Evolutionary conservation across 2,797 vertebrate genomes (phyloP), one percentile per base, ranked within the genome.

Genomic region (Austrolebias charrua): DNA sequence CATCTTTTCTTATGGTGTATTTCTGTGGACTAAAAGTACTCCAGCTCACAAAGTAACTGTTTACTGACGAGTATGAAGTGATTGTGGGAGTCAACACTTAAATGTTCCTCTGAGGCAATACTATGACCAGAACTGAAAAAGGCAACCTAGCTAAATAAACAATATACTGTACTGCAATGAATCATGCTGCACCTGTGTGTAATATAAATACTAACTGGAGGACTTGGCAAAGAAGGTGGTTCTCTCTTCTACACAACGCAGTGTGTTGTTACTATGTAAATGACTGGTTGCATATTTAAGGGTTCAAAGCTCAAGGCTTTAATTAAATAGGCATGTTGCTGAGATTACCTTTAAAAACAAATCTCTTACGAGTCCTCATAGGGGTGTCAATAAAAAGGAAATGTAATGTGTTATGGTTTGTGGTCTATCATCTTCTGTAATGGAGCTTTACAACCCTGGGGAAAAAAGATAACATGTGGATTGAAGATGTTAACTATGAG

Each of bases 41-140:
- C 18, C 15, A 58, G 20, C n/a, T 4, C n/a, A 14, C 28, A 11
- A 49, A 55, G 49, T 46, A 46, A 49, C 8, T 28, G 6, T 52
- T 57, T 63, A 60, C 51, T 47, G 33, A 6, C 20, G n/a, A 68
- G 47, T 56, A 13, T 69, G 28, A 69, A 54, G 33, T 59, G n/a
- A 35, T 19, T 44, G 31, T 4, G 6, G 50, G 38, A 60, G 42
- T 60, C 40, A 42, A 31, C 16, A 40, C 14, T 51, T 47, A 42
- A 48, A 42, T 19, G 1, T 20, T 60, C 55, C 29, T 45, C 53
- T 33, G 24, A 48, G 46, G 28, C 63, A 38, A 44, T 14, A 12
- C 29, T 71, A 13, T 57, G 63, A 43, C 10, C 43, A 28, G n/a
- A 43, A 31, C 24, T 53, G 48, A 58, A 29, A 51, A 35, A 52